Percentiles rank a stretch among this genome's conserved stretches.
Evolutionary conservation across 2,113 vertebrate genomes (phyloP).

Genomic region (Nibea albiflora): DNA sequence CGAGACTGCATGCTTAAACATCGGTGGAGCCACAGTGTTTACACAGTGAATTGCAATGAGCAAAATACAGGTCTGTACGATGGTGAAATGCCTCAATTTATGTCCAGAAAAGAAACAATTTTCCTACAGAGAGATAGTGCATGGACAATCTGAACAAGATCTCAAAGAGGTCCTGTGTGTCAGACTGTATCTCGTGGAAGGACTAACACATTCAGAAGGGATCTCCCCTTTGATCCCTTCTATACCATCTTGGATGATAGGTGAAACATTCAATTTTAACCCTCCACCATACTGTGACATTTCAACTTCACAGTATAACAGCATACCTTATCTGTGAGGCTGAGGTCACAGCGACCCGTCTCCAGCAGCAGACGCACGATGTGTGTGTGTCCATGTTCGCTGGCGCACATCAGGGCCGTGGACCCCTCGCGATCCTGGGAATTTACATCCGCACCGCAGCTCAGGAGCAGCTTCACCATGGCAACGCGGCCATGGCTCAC

Average conservation of each 20-base stretch:
- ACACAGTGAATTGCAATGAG: not conserved
- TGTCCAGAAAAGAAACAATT: not conserved
- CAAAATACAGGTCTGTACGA: no score
- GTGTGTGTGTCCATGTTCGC: constrained; percentile 91
- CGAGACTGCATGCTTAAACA: not conserved
- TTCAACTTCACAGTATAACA: not conserved
- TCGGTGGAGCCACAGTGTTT: not conserved
- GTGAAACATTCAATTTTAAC: not conserved
- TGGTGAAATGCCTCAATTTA: not conserved
- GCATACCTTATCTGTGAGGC: constrained; percentile 87
- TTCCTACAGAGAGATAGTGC: no score
- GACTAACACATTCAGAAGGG: not conserved
- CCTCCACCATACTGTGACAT: not conserved
- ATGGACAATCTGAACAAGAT: not conserved
- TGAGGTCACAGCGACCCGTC: constrained; percentile 82
- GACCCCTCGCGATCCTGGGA: constrained; percentile 90
- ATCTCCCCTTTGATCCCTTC: not conserved
- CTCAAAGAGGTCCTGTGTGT: not conserved
- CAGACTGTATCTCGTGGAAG: not conserved
- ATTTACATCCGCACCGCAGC: constrained; percentile 86
- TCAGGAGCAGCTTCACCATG: constrained; percentile 89
- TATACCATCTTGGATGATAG: not conserved
- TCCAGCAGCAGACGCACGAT: constrained; percentile 89
- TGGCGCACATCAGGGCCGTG: constrained; percentile 92
- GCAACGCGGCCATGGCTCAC: constrained; percentile 91